Percentiles rank a stretch among this genome's conserved stretches.
Evolutionary conservation across 2,888 invertebrate species (phyloP).

Genomic region (Salticus scenicus): DNA sequence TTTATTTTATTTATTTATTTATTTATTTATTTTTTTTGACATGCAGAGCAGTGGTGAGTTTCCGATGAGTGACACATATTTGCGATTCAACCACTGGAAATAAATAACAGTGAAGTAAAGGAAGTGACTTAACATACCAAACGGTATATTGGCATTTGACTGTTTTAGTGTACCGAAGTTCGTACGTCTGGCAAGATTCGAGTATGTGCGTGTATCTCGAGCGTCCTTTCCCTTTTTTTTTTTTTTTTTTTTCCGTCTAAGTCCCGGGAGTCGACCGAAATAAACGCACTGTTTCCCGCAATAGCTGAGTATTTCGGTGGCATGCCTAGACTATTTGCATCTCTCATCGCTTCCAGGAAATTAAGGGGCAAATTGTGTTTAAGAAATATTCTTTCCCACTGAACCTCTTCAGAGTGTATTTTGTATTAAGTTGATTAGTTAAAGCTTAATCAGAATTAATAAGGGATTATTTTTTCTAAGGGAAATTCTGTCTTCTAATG

Average conservation of each 20-base stretch:
- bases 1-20: too few species aligned
- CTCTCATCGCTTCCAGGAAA: background rate
- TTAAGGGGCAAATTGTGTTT: background rate
- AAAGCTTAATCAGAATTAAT: too few species aligned
- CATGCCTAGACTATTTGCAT: background rate
- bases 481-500: too few species aligned
- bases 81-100: background rate
- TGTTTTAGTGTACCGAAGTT: background rate
- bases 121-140: background rate
- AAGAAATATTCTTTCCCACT: too few species aligned
- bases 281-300: conserved; percentile 1
- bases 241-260: background rate
- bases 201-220: background rate
- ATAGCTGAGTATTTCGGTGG: background rate
- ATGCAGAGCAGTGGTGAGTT: background rate
- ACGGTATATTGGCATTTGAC: background rate
- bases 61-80: background rate
- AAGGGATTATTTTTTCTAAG: too few species aligned
- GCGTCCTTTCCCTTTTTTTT: background rate
- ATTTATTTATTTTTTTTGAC: too few species aligned
- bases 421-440: too few species aligned
- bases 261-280: conserved; percentile 5
- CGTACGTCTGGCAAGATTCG: background rate
- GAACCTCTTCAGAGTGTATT: too few species aligned
- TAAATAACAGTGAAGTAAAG: background rate